Conservation (phyloP, 2,797 vertebrate genomes). For the Thripadectes ignobilis region DNA sequence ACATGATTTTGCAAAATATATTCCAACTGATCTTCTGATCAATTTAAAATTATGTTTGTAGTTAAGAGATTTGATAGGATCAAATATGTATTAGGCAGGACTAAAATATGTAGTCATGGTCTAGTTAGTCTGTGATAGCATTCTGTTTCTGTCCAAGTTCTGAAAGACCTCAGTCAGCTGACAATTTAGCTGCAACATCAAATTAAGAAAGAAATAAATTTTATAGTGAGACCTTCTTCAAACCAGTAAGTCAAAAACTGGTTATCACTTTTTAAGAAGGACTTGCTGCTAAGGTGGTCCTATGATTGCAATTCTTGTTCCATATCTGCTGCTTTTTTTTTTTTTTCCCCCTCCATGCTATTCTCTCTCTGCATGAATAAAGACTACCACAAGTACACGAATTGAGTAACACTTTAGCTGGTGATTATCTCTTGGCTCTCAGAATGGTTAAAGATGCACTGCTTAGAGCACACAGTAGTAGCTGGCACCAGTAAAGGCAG, state of each 20-base stretch:
- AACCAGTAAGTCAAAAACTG: background rate
- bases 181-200: background rate
- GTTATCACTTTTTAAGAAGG: background rate
- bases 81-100: background rate
- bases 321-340: background rate
- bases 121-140: background rate
- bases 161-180: background rate
- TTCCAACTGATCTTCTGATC: background rate
- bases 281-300: background rate
- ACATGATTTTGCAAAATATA: background rate
- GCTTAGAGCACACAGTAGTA: background rate
- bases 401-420: background rate
- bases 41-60: background rate
- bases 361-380: background rate
- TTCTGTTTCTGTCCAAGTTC: background rate
- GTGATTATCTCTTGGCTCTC: background rate
- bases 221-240: background rate
- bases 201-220: background rate
- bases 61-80: background rate
- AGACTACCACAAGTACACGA: background rate
- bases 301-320: background rate
- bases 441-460: background rate
- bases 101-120: background rate
- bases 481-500: background rate
- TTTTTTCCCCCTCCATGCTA: background rate